Percentiles rank a stretch among this genome's conserved stretches.
Evolutionary conservation across 2,113 vertebrate genomes (phyloP).

Genomic region (Alethe castanea): DNA sequence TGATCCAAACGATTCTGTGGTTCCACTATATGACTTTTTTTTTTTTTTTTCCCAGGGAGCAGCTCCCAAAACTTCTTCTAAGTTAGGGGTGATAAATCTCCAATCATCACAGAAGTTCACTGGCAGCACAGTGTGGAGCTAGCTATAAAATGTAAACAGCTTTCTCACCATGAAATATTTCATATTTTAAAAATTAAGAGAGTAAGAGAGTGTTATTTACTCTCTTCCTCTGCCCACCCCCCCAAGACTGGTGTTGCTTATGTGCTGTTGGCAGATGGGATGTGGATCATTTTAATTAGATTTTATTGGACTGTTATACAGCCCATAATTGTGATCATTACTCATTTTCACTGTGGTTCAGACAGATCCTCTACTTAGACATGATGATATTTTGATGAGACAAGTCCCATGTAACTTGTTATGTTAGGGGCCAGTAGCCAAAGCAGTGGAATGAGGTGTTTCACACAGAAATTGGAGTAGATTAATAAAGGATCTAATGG

Average conservation of each 20-base stretch:
- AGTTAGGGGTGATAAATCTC: neutral
- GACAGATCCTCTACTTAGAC: constrained; percentile 75
- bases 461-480: neutral
- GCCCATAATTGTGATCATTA: constrained; percentile 80
- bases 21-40: neutral
- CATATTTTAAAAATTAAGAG: constrained; percentile 45
- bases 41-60: neutral
- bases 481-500: neutral
- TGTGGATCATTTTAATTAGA: constrained; percentile 85
- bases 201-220: constrained; percentile 50
- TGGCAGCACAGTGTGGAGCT: neutral
- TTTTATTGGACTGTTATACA: constrained; percentile 82
- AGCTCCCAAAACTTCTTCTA: neutral
- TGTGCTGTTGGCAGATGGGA: constrained; percentile 78
- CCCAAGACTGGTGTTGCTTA: constrained; percentile 60
- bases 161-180: constrained; percentile 57
- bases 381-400: constrained; percentile 77
- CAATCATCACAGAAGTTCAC: neutral
- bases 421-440: constrained; percentile 33
- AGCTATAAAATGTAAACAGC: constrained; percentile 30
- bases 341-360: constrained; percentile 80
- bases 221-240: constrained; percentile 29
- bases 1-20: neutral
- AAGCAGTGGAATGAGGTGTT: constrained; percentile 20
- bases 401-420: constrained; percentile 61